Conservation (phyloP, 2,113 vertebrate species). For the Cairina moschata region DNA sequence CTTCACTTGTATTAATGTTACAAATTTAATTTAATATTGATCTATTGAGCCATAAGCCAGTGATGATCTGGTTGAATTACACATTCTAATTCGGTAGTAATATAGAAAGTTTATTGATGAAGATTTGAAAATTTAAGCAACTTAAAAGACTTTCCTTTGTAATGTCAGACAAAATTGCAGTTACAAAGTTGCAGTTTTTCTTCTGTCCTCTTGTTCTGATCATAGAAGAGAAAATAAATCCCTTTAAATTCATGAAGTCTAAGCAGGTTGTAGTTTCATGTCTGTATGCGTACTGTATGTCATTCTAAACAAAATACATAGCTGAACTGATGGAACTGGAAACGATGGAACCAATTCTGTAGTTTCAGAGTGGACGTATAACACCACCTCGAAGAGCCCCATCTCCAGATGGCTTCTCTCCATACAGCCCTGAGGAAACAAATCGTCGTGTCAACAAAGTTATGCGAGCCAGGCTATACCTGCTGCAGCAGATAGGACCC, state of each 20-base stretch:
- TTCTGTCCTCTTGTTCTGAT: neutral
- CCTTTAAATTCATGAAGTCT: neutral
- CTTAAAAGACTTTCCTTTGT: neutral
- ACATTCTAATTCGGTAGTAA: neutral
- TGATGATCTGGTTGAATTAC: neutral
- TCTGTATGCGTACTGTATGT: neutral
- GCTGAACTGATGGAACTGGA: neutral
- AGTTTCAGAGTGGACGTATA: slow-evolving; percentile 89
- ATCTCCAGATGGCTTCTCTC: slow-evolving; percentile 90
- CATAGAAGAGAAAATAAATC: neutral
- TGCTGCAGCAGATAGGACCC: slow-evolving; percentile 90
- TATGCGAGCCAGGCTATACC: slow-evolving; percentile 88
- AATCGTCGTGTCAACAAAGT: slow-evolving; percentile 90
- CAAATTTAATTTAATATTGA: neutral
- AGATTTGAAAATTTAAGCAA: neutral
- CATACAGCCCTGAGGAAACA: slow-evolving; percentile 89
- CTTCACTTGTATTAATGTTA: neutral
- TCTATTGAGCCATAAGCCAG: neutral
- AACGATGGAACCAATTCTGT: neutral
- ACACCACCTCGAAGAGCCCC: slow-evolving; percentile 89
- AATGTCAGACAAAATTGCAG: neutral
- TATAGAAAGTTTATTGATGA: neutral
- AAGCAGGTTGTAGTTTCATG: neutral
- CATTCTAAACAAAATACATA: neutral
- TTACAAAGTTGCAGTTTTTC: neutral